phyloP scores from a whole-genome alignment of 2,113 vertebrate species.

The Albula glossodonta region DNA sequence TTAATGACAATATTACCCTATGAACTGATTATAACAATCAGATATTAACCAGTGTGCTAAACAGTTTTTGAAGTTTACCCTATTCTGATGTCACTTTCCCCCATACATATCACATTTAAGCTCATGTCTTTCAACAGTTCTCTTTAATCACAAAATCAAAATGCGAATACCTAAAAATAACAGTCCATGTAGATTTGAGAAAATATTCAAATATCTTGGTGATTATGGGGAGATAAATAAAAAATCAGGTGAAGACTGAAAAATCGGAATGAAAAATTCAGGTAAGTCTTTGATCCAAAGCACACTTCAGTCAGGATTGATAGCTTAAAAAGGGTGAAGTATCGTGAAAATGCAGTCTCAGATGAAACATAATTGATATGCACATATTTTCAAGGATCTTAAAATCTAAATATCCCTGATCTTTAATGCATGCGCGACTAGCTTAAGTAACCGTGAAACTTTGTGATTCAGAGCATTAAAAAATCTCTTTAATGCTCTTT shows the following conservation, averaged over 20 bases:
- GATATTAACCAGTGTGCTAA: neutral
- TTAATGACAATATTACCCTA: neutral
- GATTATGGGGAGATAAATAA: neutral
- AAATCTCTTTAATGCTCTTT: constrained; percentile 1
- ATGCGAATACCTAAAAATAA: neutral
- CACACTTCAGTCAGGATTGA: neutral
- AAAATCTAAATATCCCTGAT: neutral
- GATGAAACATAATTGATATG: constrained; percentile 7
- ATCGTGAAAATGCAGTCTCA: neutral
- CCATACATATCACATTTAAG: too few species aligned
- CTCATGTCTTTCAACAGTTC: too few species aligned
- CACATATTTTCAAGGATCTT: constrained; percentile 14
- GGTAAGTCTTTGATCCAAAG: neutral
- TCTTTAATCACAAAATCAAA: neutral
- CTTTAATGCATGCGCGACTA: neutral
- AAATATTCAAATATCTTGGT: neutral
- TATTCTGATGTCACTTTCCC: too few species aligned
- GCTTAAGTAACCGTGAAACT: neutral
- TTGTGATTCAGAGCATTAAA: constrained; percentile 3
- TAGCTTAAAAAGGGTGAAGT: neutral
- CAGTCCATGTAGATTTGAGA: too few species aligned
- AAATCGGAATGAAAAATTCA: neutral
- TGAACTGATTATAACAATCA: neutral
- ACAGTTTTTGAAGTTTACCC: neutral
- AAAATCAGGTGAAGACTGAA: neutral